Evolutionary conservation across 2,888 invertebrate genomes (phyloP).

Genomic region (Altica lythri): DNA sequence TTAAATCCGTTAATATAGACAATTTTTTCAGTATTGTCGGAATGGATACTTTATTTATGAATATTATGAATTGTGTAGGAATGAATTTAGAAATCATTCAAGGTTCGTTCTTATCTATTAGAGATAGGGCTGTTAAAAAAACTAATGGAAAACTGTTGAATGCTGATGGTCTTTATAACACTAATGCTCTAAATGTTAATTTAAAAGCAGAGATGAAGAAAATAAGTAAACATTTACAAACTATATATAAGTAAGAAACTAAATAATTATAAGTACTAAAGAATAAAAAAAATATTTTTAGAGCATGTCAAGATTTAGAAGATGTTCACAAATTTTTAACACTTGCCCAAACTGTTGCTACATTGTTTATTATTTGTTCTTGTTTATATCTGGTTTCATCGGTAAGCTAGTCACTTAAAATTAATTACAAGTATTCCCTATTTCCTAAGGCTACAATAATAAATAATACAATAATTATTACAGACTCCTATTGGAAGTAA

Average conservation of each 20-base stretch:
- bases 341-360: slow-evolving; percentile 49
- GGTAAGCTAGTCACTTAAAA: slow-evolving; percentile 39
- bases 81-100: slow-evolving; percentile 49
- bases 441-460: no score
- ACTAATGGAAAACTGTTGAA: slow-evolving; percentile 18
- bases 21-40: slow-evolving; percentile 49
- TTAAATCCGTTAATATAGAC: no score
- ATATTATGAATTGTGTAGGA: slow-evolving; percentile 51
- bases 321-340: slow-evolving; percentile 47
- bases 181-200: slow-evolving; percentile 30
- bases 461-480: no score
- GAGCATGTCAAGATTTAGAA: slow-evolving; percentile 48
- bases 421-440: no score
- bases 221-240: slow-evolving; percentile 48
- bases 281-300: slow-evolving; percentile 32
- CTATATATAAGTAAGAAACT: slow-evolving; percentile 46
- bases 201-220: slow-evolving; percentile 48
- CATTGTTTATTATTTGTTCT: slow-evolving; percentile 52
- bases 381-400: slow-evolving; percentile 51
- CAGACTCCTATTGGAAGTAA: slow-evolving; percentile 49
- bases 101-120: slow-evolving; percentile 48
- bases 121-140: slow-evolving; percentile 34
- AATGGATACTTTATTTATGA: slow-evolving; percentile 51
- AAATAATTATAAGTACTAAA: not conserved
- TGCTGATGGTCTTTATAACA: slow-evolving; percentile 24